A percentile compares a stretch with the other conserved stretches of the same genome.
phyloP scores from a whole-genome alignment of 2,888 invertebrate species.

The Cremastinae sp. region DNA sequence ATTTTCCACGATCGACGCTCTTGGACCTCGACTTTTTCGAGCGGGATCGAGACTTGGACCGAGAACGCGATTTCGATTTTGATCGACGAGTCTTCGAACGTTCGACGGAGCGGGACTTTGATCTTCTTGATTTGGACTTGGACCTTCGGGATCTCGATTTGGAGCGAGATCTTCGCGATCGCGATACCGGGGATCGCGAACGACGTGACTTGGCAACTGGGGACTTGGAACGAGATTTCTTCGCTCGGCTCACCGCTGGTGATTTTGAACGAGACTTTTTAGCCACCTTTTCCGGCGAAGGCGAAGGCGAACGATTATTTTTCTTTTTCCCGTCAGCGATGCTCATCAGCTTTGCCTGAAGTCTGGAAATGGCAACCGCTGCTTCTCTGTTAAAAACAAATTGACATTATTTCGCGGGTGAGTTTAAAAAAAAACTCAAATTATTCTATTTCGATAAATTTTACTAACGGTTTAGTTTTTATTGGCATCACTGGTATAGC shows the following conservation, averaged over 20 bases:
- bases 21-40: conserved; percentile 77
- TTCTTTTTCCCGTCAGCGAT: conserved; percentile 83
- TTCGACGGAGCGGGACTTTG: conserved; percentile 73
- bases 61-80: conserved; percentile 73
- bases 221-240: conserved; percentile 77
- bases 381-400: conserved; percentile 76
- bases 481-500: conserved; percentile 77
- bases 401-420: neutral
- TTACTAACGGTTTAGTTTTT: conserved; percentile 78
- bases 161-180: conserved; percentile 69
- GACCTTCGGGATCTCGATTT: conserved; percentile 73
- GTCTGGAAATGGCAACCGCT: conserved; percentile 82
- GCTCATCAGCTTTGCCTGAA: conserved; percentile 85
- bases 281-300: conserved; percentile 68
- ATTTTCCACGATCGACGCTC: conserved; percentile 77
- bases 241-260: conserved; percentile 68
- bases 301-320: conserved; percentile 75
- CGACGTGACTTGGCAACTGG: conserved; percentile 68
- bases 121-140: conserved; percentile 64
- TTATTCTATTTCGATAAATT: neutral
- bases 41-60: conserved; percentile 74
- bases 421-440: conserved; percentile 1
- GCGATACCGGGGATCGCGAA: conserved; percentile 70
- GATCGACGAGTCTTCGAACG: conserved; percentile 73
- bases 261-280: conserved; percentile 75